Conservation (phyloP, 1,140 invertebrate genomes). For the Heliconius hewitsoni region DNA sequence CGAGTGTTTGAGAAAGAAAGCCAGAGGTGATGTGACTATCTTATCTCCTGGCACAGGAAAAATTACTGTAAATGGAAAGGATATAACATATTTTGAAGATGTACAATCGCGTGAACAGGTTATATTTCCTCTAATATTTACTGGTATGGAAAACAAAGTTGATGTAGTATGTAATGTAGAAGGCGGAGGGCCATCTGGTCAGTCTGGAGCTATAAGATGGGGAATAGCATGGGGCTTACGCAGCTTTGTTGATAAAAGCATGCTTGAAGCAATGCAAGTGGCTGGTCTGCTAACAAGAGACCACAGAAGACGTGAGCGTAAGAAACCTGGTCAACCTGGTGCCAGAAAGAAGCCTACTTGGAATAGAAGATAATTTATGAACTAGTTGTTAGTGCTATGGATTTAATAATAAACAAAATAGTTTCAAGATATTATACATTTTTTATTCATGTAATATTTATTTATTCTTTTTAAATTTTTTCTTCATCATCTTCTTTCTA, state of each 20-base stretch:
- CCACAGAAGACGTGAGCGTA: conserved; percentile 90
- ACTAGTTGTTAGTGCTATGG: background rate
- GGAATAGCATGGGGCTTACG: conserved; percentile 90
- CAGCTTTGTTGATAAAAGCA: conserved; percentile 90
- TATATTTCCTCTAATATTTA: conserved; percentile 93
- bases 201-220: conserved; percentile 92
- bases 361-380: conserved; percentile 89
- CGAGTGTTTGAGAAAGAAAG: conserved; percentile 88
- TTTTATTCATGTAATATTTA: conserved; percentile 4
- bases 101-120: conserved; percentile 89
- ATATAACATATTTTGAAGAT: conserved; percentile 88
- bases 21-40: conserved; percentile 85
- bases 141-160: conserved; percentile 87
- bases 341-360: conserved; percentile 96
- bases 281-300: conserved; percentile 95
- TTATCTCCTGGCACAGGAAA: conserved; percentile 90
- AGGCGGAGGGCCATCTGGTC: conserved; percentile 86
- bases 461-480: conserved; percentile 53
- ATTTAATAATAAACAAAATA: conserved; percentile 1
- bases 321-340: conserved; percentile 96
- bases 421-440: background rate
- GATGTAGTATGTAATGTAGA: conserved; percentile 91
- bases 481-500: conserved; percentile 67
- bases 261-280: conserved; percentile 93
- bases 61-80: conserved; percentile 90